Evolutionary conservation across 2,888 invertebrate species (phyloP), one percentile per base, ranked within the genome.

Genomic region (Agapostemon virescens): DNA sequence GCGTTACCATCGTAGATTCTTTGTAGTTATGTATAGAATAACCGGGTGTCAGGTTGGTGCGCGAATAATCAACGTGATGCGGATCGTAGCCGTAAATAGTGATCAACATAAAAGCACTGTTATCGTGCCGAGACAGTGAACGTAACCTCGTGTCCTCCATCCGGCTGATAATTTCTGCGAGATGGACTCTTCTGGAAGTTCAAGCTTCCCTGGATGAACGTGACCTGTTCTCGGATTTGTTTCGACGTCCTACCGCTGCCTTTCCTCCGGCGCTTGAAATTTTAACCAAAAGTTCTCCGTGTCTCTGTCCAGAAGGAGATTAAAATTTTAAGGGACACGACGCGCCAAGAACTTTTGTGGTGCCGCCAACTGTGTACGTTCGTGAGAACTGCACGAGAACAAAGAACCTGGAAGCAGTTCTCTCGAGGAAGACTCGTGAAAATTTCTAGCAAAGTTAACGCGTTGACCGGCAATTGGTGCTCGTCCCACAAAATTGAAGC

Each of bases 21-120:
- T 17, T 70, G 17, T 30, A 63, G 40, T 38, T 20, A 52, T 68
- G 74, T 61, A 49, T 20, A 49, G 30, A 38, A 23, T 30, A 52
- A 72, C 49, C n/a, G 71, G 71, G 45, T 49, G 74, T 42, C 61
- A 67, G 55, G 49, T 17, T 26, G 61, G 33, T 71, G 73, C 67
- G 77, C 82, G 82, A 81, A 86, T 80, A 85, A 87, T 88, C 87
- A 86, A 82, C 80, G 83, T 86, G 86, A 87, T 84, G 85, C 74
- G 84, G 63, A 71, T 79, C 81, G 45, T 69, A 71, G 80, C 77
- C 85, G 88, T 89, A 89, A 90, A 89, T 84, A 85, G 84, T 84
- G 86, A 89, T 89, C 87, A 87, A 64, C 77, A 82, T 86, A 82
- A 86, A 86, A 86, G 83, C 82, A 69, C 42, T 13, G 74, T 78